phyloP scores from a whole-genome alignment of 2,888 invertebrate genomes.

The Agrochola litura region DNA sequence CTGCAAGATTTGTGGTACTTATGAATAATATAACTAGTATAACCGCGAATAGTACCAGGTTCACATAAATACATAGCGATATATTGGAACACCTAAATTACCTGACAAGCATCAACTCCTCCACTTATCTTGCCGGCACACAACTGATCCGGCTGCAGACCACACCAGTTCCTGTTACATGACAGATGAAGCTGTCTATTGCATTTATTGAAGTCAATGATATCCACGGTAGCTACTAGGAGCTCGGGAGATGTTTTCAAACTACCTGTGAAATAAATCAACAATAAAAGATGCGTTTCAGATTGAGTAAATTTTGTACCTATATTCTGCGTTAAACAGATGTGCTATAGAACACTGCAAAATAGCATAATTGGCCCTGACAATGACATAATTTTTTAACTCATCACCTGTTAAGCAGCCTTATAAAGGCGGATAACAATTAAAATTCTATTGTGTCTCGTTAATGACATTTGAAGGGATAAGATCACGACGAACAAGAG shows the following conservation, averaged over 20 bases:
- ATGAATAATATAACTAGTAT: neutral
- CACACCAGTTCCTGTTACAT: constrained; percentile 77
- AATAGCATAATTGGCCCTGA: too few species aligned
- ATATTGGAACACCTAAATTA: constrained; percentile 42
- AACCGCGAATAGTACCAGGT: neutral
- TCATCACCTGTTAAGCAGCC: too few species aligned
- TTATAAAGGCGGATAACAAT: too few species aligned
- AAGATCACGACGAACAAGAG: too few species aligned
- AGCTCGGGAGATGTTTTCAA: constrained; percentile 73
- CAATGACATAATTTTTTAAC: too few species aligned
- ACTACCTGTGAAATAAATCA: constrained; percentile 57
- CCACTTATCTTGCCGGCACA: constrained; percentile 82
- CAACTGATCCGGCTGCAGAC: constrained; percentile 76
- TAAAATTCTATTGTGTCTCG: too few species aligned
- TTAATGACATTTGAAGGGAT: too few species aligned
- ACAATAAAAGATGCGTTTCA: too few species aligned
- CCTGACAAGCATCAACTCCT: constrained; percentile 83
- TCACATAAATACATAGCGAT: neutral
- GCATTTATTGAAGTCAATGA: constrained; percentile 74
- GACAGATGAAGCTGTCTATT: constrained; percentile 67
- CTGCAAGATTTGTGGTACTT: neutral
- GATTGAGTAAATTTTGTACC: too few species aligned
- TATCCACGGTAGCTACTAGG: constrained; percentile 74
- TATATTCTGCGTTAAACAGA: too few species aligned
- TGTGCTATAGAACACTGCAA: too few species aligned